A percentile compares a stretch with the other conserved stretches of the same genome.
Conservation (phyloP, 2,113 vertebrate species). For the Holacanthus passer region DNA sequence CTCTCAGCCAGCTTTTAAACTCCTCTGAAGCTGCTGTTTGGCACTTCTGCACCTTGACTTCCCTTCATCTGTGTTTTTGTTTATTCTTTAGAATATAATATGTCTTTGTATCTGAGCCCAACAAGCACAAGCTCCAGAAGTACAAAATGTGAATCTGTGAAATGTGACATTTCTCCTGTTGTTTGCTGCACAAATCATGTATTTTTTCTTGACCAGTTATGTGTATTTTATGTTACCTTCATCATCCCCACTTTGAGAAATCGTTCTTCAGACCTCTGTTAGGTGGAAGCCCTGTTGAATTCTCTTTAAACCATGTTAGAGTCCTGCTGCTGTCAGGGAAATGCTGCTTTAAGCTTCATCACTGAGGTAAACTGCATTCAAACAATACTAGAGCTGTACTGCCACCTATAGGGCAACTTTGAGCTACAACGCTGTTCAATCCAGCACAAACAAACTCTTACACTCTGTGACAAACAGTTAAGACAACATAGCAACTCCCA, state of each 20-base stretch:
- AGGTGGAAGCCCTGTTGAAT: neutral
- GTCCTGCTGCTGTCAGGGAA: slow-evolving; percentile 23
- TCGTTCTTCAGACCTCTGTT: neutral
- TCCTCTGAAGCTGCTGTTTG: slow-evolving; percentile 47
- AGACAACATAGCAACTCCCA: neutral
- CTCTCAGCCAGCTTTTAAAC: slow-evolving; percentile 52
- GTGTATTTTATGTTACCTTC: slow-evolving; percentile 14
- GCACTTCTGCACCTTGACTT: slow-evolving; percentile 54
- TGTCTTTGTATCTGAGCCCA: slow-evolving; percentile 31
- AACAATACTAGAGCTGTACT: slow-evolving; percentile 26
- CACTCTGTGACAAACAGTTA: neutral
- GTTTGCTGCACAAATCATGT: slow-evolving; percentile 9
- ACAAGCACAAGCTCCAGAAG: slow-evolving; percentile 47
- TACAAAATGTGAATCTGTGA: slow-evolving; percentile 26
- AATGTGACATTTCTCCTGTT: slow-evolving; percentile 1
- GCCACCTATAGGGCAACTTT: slow-evolving; percentile 50
- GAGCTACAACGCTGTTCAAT: slow-evolving; percentile 39
- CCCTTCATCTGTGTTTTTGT: slow-evolving; percentile 19
- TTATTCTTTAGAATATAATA: slow-evolving; percentile 29
- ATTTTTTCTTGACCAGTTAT: neutral
- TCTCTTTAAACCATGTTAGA: slow-evolving; percentile 16
- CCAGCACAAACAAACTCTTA: slow-evolving; percentile 40
- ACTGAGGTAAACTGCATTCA: slow-evolving; percentile 16
- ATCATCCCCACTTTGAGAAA: neutral
- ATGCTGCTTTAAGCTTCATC: slow-evolving; percentile 45